A percentile compares a stretch with the other conserved stretches of the same genome.
These are phyloP conservation scores for Dufourea novaeangliae DNA, from an alignment of 1,140 invertebrate species.

Conservation along the genomic window DNA sequence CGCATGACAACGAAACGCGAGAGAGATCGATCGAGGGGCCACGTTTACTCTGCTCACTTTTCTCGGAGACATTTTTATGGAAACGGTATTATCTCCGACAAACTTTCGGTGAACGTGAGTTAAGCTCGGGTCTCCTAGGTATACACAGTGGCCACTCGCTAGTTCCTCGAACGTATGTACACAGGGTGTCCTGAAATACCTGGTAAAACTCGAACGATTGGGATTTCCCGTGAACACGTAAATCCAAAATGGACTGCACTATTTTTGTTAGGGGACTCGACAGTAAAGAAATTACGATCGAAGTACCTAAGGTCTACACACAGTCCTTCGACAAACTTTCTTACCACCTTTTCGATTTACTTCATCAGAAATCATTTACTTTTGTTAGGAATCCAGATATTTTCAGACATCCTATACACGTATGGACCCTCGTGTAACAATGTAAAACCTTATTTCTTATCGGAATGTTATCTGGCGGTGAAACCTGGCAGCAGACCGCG, in stretches of 20 bases:
- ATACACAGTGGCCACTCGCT: neutral
- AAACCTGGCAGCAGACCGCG: conserved; percentile 13
- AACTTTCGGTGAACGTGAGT: conserved; percentile 16
- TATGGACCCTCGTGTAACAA: neutral
- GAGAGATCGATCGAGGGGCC: neutral
- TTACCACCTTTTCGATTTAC: too few species aligned
- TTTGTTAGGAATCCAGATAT: too few species aligned
- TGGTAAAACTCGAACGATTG: too few species aligned
- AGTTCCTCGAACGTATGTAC: neutral
- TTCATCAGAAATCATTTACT: too few species aligned
- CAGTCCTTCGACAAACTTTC: too few species aligned
- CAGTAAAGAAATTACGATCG: neutral
- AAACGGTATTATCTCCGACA: conserved; percentile 8
- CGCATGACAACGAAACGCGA: neutral
- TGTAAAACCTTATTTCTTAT: conserved; percentile 16
- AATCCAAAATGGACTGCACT: too few species aligned
- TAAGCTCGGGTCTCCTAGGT: conserved; percentile 19
- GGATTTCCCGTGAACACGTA: neutral
- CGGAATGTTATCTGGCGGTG: conserved; percentile 26
- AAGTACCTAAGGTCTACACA: too few species aligned
- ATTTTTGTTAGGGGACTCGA: neutral
- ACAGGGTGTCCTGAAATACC: neutral
- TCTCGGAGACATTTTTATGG: neutral
- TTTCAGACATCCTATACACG: neutral
- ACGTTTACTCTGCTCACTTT: neutral